These are phyloP conservation scores for Siniperca undulata DNA, from an alignment of 2,797 vertebrate genomes.

Conservation along the genomic window DNA sequence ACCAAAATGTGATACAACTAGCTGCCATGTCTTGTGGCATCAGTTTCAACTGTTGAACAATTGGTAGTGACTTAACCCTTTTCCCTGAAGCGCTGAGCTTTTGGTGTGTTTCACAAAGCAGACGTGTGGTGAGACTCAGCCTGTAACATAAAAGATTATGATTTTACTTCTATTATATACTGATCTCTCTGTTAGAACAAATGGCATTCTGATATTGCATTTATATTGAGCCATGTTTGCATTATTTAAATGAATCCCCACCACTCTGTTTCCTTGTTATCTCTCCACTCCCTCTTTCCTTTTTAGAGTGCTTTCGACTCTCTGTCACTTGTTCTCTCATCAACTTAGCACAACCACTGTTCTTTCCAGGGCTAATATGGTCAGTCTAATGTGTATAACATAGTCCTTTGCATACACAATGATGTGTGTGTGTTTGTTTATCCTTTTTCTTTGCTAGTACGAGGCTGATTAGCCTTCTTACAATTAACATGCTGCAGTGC, in stretches of 20 bases:
- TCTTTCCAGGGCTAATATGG: conserved; percentile 46
- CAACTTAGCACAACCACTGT: conserved; percentile 35
- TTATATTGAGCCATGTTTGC: conserved; percentile 5
- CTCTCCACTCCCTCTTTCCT: neutral
- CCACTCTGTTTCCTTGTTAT: conserved; percentile 8
- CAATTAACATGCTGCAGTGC: conserved; percentile 47
- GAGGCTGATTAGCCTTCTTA: conserved; percentile 53
- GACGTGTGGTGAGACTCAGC: conserved; percentile 13
- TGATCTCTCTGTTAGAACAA: conserved; percentile 39
- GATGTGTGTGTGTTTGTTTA: conserved; percentile 3
- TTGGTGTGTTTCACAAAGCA: conserved; percentile 40
- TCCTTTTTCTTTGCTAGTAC: conserved; percentile 13
- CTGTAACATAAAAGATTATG: conserved; percentile 27
- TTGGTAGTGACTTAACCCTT: conserved; percentile 44
- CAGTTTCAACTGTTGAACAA: conserved; percentile 52
- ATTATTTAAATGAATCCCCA: conserved; percentile 35
- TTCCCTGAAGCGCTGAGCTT: conserved; percentile 28
- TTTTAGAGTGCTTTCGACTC: conserved; percentile 28
- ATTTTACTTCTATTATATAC: conserved; percentile 24
- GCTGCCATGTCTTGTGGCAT: conserved; percentile 50
- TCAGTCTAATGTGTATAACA: conserved; percentile 42
- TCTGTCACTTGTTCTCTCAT: conserved; percentile 51
- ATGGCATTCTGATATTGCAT: conserved; percentile 17
- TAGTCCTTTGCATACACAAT: conserved; percentile 50
- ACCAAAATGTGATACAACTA: conserved; percentile 50